These are phyloP conservation scores for Eulacestoma nigropectus DNA, from an alignment of 2,113 vertebrate genomes.

Conservation along the genomic window DNA sequence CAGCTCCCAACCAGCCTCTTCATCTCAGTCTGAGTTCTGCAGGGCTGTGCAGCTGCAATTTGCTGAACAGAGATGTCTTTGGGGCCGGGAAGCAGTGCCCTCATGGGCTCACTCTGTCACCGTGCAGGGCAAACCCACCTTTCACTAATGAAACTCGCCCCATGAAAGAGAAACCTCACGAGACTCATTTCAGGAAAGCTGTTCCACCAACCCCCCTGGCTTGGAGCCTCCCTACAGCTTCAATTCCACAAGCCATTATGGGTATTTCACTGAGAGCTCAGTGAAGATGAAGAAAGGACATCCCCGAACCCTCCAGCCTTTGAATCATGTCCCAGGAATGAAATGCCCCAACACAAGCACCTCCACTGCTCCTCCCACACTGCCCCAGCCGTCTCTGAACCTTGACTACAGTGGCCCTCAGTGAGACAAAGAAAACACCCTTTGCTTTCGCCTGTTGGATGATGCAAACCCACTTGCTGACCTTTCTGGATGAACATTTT, in stretches of 20 bases:
- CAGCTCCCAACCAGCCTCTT: not conserved
- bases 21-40: not conserved
- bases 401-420: conserved; percentile 34
- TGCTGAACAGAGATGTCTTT: not conserved
- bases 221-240: not conserved
- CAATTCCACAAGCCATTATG: not conserved
- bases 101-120: not conserved
- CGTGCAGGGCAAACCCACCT: not conserved
- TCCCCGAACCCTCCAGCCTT: not conserved
- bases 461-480: conserved; percentile 52
- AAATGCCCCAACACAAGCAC: not conserved
- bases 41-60: not conserved
- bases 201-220: not conserved
- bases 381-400: not conserved
- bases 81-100: not conserved
- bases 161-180: not conserved
- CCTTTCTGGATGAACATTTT: conserved; percentile 62
- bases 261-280: not conserved
- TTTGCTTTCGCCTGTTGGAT: not conserved
- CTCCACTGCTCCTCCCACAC: conserved; percentile 1
- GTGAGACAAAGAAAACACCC: conserved; percentile 44
- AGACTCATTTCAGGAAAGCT: not conserved
- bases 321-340: not conserved
- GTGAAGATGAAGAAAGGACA: not conserved
- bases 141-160: not conserved